Evolutionary conservation across 2,797 vertebrate species (phyloP), one percentile per base, ranked within the genome.

Genomic region (Gephyroberyx darwinii): DNA sequence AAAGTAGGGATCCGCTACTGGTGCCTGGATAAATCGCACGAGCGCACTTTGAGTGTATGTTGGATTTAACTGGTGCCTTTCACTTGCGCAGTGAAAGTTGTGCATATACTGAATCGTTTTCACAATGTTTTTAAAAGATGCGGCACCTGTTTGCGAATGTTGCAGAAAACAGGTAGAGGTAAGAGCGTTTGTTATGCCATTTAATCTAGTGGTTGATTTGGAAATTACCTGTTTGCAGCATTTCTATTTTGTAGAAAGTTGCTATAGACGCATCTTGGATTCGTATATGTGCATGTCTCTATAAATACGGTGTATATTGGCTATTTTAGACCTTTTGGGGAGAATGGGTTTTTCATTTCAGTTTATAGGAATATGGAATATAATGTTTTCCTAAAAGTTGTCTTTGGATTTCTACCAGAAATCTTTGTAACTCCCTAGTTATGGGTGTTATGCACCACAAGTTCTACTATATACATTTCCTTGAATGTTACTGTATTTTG

Each of bases 101-200:
- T 56, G 68, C 63, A 39, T 20, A n/a, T 19, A 5, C 65, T 65
- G 60, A 9, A 37, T 73, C 66, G 0, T 73, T 71, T 81, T 84
- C 86, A 88, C 88, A 16, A 92, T 93, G 92, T 60, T 88, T 80
- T 84, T 92, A 43, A 92, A 93, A 88, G 80, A 93, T 93, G 92
- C 84, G 62, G 85, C 86, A 85, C 69, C 81, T 86, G 77, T 90
- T 90, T 86, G 87, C 92, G 91, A 94, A 94, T 94, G 93, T 94
- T 91, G 89, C 91, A 89, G 90, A 88, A 90, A 87, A 90, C 86
- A 80, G 78, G 85, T 92, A 88, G 81, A 93, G 94, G 91, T 90
- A 88, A 89, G 91, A 69, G 64, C 58, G 19, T 48, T 37, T 17
- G 14, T 47, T 3, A 30, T 37, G 0, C 41, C 16, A 1, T 50